Percentiles rank a stretch among this genome's conserved stretches.
Evolutionary conservation across 1,140 invertebrate species (phyloP).

Genomic region (Nymphalis io): DNA sequence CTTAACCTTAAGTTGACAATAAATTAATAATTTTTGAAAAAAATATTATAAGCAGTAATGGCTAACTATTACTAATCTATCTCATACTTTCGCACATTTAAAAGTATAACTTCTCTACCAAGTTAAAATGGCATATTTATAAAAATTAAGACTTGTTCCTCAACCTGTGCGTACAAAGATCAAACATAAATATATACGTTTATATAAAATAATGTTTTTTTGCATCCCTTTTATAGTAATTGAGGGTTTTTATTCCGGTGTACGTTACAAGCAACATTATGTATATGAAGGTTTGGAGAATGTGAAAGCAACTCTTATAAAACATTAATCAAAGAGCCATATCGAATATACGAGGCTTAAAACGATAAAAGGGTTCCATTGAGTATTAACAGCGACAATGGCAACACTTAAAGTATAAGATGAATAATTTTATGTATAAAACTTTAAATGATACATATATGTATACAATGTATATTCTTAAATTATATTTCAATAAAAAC

Average conservation of each 20-base stretch:
- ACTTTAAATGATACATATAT: not conserved
- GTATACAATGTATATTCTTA: not conserved
- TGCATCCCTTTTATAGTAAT: not conserved
- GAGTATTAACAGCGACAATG: constrained; percentile 5
- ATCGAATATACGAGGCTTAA: constrained; percentile 24
- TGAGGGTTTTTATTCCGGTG: not conserved
- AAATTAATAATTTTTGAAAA: too few relatives aligned
- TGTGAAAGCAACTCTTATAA: constrained; percentile 12
- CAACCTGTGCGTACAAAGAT: not conserved
- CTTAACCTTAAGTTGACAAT: too few relatives aligned
- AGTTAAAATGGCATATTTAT: too few relatives aligned
- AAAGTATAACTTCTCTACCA: too few relatives aligned
- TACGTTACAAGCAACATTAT: constrained; percentile 12
- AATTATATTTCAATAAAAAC: too few relatives aligned
- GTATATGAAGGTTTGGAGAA: constrained; percentile 13
- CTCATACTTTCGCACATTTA: too few relatives aligned
- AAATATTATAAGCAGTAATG: too few relatives aligned
- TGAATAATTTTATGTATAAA: not conserved
- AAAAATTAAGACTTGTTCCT: too few relatives aligned
- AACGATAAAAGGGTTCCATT: constrained; percentile 28
- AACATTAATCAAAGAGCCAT: constrained; percentile 36
- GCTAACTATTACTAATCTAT: too few relatives aligned
- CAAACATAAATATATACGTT: not conserved
- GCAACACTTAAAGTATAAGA: constrained; percentile 4
- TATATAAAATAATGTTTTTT: not conserved